Evolutionary conservation across 2,888 invertebrate species (phyloP).

Genomic region (Palloptera scutellata): DNA sequence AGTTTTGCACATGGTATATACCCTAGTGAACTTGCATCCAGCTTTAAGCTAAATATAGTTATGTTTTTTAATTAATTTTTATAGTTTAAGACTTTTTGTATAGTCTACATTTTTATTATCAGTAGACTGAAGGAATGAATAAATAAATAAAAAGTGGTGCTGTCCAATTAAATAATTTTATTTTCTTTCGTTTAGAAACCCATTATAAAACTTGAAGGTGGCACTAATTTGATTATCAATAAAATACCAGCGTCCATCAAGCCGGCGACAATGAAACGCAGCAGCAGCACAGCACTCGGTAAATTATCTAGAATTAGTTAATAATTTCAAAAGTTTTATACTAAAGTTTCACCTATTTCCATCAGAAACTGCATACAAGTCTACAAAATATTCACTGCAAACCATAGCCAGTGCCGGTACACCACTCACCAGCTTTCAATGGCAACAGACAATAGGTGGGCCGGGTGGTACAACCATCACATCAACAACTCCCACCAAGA

Average conservation of each 20-base stretch:
- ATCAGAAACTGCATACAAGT: conserved; percentile 45
- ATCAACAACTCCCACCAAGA: conserved; percentile 35
- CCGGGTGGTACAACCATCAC: conserved; percentile 33
- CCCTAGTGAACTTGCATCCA: too few species aligned
- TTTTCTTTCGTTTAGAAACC: conserved; percentile 38
- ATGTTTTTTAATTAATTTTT: too few species aligned
- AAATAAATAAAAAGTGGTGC: too few species aligned
- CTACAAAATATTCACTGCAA: conserved; percentile 53
- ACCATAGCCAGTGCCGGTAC: conserved; percentile 48
- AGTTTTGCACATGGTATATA: too few species aligned
- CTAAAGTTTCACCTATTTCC: conserved; percentile 7
- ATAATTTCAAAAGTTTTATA: not conserved
- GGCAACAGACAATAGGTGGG: conserved; percentile 41
- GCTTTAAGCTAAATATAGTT: too few species aligned
- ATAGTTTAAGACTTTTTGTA: too few species aligned
- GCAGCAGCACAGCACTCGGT: conserved; percentile 39
- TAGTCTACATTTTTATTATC: too few species aligned
- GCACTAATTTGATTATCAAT: conserved; percentile 46
- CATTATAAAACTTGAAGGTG: conserved; percentile 43
- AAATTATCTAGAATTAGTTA: conserved; percentile 19
- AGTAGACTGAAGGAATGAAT: too few species aligned
- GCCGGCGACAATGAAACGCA: conserved; percentile 53
- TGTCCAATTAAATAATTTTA: not conserved
- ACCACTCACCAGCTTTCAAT: conserved; percentile 46
- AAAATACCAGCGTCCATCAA: conserved; percentile 48